phyloP scores from a whole-genome alignment of 2,113 vertebrate genomes.

The Atlantisia rogersi region DNA sequence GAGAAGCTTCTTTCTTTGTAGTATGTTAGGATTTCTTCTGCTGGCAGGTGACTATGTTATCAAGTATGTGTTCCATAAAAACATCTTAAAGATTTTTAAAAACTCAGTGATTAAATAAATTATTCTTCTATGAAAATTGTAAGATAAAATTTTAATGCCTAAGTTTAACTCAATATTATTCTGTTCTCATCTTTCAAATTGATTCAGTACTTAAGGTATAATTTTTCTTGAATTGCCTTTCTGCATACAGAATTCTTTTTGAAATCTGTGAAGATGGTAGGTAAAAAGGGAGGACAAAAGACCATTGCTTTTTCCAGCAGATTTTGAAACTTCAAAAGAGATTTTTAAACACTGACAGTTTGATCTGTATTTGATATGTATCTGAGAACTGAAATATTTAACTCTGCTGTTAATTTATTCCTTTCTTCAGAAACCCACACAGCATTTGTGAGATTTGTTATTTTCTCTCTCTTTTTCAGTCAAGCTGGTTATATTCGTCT shows the following conservation, averaged over 20 bases:
- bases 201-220: neutral
- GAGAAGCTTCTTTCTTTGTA: constrained; percentile 73
- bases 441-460: neutral
- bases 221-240: neutral
- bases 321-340: neutral
- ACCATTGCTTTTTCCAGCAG: neutral
- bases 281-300: neutral
- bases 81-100: constrained; percentile 72
- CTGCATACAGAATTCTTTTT: neutral
- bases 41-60: constrained; percentile 74
- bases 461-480: neutral
- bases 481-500: neutral
- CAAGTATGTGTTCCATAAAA: constrained; percentile 82
- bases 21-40: constrained; percentile 77
- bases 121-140: neutral
- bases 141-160: constrained; percentile 3
- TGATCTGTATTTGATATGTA: neutral
- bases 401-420: neutral
- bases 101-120: constrained; percentile 36
- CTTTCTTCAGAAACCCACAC: neutral
- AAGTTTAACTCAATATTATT: neutral
- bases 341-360: neutral
- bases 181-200: neutral
- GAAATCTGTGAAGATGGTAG: neutral
- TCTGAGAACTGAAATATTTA: neutral